Percentiles rank a stretch among this genome's conserved stretches.
phyloP scores from a whole-genome alignment of 2,113 vertebrate genomes.

The Shinisaurus crocodilurus region DNA sequence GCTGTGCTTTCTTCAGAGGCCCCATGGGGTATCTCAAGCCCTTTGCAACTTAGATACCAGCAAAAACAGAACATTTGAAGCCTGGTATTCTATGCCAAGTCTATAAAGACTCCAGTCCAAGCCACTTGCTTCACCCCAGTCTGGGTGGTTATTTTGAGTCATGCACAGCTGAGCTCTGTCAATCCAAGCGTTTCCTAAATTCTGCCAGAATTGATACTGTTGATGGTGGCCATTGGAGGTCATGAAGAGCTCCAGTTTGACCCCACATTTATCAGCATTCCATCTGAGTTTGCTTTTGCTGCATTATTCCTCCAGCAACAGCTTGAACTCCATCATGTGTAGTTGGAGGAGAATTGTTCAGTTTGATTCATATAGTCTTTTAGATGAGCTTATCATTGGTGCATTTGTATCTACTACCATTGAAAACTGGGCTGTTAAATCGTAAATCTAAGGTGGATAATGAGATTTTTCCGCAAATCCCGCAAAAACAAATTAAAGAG shows the following conservation, averaged over 20 bases:
- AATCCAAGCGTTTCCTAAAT: too few relatives aligned
- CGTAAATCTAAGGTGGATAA: too few relatives aligned
- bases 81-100: neutral
- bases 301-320: neutral
- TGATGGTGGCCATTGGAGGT: too few relatives aligned
- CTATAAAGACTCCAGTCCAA: neutral
- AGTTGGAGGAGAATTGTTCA: neutral
- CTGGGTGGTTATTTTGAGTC: neutral
- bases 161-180: neutral
- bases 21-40: neutral
- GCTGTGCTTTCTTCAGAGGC: too few relatives aligned
- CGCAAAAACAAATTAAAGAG: too few relatives aligned
- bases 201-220: neutral
- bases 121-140: neutral
- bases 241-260: too few relatives aligned
- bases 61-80: neutral
- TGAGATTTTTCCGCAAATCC: too few relatives aligned
- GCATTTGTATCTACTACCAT: neutral
- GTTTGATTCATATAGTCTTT: too few relatives aligned
- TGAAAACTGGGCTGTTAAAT: too few relatives aligned
- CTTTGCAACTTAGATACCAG: too few relatives aligned
- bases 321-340: neutral
- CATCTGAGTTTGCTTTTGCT: neutral
- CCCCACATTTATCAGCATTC: neutral
- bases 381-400: neutral